Evolutionary conservation across 1,140 invertebrate species (phyloP), one percentile per base, ranked within the genome.

Genomic region (Manduca sexta): DNA sequence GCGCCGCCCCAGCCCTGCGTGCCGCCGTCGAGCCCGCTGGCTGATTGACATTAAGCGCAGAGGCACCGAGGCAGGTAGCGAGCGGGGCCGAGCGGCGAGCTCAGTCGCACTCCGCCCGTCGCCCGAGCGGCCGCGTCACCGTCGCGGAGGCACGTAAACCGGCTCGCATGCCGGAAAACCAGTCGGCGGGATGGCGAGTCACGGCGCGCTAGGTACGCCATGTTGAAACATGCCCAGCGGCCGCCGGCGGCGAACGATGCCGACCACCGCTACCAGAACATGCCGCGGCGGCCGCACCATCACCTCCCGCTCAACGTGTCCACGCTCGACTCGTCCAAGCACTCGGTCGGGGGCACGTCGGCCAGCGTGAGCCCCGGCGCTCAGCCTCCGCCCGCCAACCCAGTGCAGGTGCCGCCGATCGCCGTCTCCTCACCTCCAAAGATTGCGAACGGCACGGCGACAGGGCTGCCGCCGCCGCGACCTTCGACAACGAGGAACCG

Each of bases 251-350:
- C 72, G 60, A 86, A 66, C 69, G 77, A 84, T 83, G 73, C 69
- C 69, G 80, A 86, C 66, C 79, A 83, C 59, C 79, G 79, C 52
- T 86, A 86, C 69, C 84, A 86, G 60, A 85, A 85, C 64, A 86
- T 84, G 81, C 76, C 82, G 67, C 84, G 82, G 74, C 77, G 84
- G 70, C 82, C 81, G 78, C 84, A 85, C 69, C 83, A 86, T 56
- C 82, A 86, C 45, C 88, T 91, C 46, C 88, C 90, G 3, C 84
- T 93, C 31, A 93, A 93, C 76, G 88, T 93, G 13, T 92, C 91
- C 18, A 91, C 91, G 2, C 76, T 93, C 52, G 87, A 89, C 64
- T 86, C 84, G 17, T 92, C 92, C 1, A 93, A 93, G 69, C 92
- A 93, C 61, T 93, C 92, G 11, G 88, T 93, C n/a, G 90, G 91